phyloP scores from a whole-genome alignment of 2,888 invertebrate genomes.

The Netelia fuscicornis region DNA sequence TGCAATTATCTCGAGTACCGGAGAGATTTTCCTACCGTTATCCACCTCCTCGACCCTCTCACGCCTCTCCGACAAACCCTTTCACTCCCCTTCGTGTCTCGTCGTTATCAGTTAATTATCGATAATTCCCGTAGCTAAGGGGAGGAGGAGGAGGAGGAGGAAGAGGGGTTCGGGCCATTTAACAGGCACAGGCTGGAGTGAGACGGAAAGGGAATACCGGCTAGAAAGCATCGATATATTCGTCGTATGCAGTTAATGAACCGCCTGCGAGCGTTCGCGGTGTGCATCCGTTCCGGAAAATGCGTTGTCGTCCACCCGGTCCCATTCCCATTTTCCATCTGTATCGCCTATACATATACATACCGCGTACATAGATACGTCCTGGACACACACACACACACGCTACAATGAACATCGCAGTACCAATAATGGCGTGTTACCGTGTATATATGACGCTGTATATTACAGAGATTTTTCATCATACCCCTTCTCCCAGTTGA shows the following conservation, averaged over 20 bases:
- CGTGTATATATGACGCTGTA: slow-evolving; percentile 30
- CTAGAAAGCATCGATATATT: slow-evolving; percentile 4
- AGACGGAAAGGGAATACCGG: background rate
- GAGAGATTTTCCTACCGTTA: slow-evolving; percentile 45
- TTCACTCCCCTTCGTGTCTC: background rate
- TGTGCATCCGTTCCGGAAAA: slow-evolving; percentile 68
- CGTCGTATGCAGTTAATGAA: slow-evolving; percentile 62
- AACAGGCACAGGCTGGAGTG: slow-evolving; percentile 16
- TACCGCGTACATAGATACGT: background rate
- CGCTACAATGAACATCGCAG: background rate
- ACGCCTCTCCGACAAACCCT: background rate
- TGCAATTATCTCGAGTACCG: slow-evolving; percentile 56
- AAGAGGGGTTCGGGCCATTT: slow-evolving; percentile 32
- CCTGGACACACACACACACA: background rate
- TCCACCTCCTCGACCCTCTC: background rate
- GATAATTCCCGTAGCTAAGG: slow-evolving; percentile 60
- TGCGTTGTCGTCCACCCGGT: slow-evolving; percentile 56
- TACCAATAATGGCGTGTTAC: slow-evolving; percentile 22
- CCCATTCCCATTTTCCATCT: slow-evolving; percentile 41
- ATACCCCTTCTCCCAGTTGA: background rate
- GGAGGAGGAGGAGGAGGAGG: background rate
- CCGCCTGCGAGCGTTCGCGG: slow-evolving; percentile 64
- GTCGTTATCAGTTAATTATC: slow-evolving; percentile 69
- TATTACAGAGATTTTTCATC: slow-evolving; percentile 66
- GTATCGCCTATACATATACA: background rate